Evolutionary conservation across 2,888 invertebrate species (phyloP).

Genomic region (Proisotoma minuta): DNA sequence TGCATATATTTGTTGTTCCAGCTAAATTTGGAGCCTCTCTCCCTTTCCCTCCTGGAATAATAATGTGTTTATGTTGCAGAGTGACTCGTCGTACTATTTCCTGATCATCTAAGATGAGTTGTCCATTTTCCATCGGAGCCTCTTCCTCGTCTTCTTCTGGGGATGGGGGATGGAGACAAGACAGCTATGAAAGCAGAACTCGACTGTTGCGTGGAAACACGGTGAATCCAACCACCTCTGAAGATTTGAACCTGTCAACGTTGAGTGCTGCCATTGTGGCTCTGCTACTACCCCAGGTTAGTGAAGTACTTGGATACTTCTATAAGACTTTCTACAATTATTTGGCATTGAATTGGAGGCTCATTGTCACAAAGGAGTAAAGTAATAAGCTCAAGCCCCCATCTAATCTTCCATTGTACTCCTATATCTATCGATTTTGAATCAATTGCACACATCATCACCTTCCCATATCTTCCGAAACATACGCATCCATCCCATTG

Average conservation of each 20-base stretch:
- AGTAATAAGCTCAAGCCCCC: too few relatives aligned
- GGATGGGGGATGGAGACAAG: not conserved
- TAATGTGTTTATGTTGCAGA: too few relatives aligned
- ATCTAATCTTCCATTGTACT: too few relatives aligned
- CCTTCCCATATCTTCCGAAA: too few relatives aligned
- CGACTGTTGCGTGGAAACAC: constrained; percentile 24
- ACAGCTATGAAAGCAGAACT: not conserved
- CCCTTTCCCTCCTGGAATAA: not conserved
- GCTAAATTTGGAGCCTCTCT: not conserved
- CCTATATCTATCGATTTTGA: too few relatives aligned
- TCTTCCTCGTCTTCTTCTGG: not conserved
- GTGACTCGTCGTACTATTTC: not conserved
- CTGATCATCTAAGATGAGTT: constrained; percentile 47
- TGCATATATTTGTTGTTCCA: too few relatives aligned
- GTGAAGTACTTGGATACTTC: constrained; percentile 48
- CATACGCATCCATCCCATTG: too few relatives aligned
- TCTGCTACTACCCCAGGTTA: constrained; percentile 76
- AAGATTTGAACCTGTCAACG: constrained; percentile 65
- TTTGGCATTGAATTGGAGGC: too few relatives aligned
- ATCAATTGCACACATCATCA: too few relatives aligned
- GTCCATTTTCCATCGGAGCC: constrained; percentile 36
- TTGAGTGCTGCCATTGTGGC: constrained; percentile 74
- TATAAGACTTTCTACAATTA: not conserved
- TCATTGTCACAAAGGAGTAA: too few relatives aligned
- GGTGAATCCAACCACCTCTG: constrained; percentile 28